These are phyloP conservation scores for Thumatha senex DNA, from an alignment of 2,888 invertebrate genomes.

Conservation along the genomic window DNA sequence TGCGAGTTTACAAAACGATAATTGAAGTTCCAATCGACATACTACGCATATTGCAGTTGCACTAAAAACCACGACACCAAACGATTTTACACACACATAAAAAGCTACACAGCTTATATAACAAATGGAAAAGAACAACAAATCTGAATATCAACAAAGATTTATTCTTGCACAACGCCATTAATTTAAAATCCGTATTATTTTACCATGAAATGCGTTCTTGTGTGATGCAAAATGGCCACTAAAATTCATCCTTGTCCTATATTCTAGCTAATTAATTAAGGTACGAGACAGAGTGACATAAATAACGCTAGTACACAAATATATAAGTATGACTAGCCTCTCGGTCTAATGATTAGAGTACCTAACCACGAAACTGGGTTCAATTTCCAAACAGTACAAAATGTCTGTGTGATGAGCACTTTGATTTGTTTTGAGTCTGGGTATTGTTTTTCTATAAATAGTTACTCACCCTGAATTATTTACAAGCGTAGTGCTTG, in stretches of 20 bases:
- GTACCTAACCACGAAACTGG: too few relatives aligned
- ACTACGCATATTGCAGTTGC: background rate
- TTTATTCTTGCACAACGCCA: conserved; percentile 1
- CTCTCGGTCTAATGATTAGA: too few relatives aligned
- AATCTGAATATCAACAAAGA: conserved; percentile 2
- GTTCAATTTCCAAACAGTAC: too few relatives aligned
- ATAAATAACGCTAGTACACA: conserved; percentile 39
- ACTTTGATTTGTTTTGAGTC: too few relatives aligned
- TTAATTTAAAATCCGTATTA: conserved; percentile 15
- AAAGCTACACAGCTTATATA: background rate
- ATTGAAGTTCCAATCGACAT: background rate
- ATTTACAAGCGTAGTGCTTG: too few relatives aligned
- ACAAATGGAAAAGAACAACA: background rate
- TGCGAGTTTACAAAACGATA: background rate
- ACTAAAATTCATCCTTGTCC: conserved; percentile 44
- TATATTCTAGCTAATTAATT: conserved; percentile 50
- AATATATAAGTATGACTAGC: too few relatives aligned
- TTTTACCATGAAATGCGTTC: conserved; percentile 13
- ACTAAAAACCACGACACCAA: background rate
- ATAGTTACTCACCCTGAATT: too few relatives aligned
- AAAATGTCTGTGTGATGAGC: too few relatives aligned
- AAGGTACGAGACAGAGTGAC: conserved; percentile 44
- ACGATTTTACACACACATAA: background rate
- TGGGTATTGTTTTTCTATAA: too few relatives aligned
- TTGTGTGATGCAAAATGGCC: conserved; percentile 23